Conservation (phyloP, 2,113 vertebrate genomes). For the Castor canadensis region DNA sequence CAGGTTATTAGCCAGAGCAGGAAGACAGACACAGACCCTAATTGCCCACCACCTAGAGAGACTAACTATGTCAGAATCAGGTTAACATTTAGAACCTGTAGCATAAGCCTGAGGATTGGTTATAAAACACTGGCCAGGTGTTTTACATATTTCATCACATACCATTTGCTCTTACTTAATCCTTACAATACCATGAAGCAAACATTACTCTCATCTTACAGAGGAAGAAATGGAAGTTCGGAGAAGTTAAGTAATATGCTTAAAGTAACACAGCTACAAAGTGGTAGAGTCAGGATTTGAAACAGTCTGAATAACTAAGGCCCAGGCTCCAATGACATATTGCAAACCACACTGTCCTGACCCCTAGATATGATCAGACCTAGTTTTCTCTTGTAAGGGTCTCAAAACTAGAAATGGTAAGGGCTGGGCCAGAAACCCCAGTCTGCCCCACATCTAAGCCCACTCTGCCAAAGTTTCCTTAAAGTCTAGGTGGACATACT, state of each 20-base stretch:
- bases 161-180: conserved; percentile 7
- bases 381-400: background rate
- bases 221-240: conserved; percentile 28
- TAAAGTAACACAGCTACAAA: background rate
- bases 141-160: background rate
- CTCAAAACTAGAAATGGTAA: background rate
- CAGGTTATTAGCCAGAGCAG: background rate
- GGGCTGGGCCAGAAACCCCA: background rate
- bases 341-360: background rate
- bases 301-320: background rate
- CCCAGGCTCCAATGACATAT: background rate
- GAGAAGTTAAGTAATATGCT: conserved; percentile 34
- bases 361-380: background rate
- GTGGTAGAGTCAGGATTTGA: background rate
- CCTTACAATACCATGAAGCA: background rate
- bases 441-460: background rate
- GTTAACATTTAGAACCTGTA: background rate
- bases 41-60: background rate
- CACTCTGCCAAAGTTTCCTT: background rate
- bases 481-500: background rate
- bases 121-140: background rate
- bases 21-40: background rate
- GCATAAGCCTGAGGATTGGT: background rate
- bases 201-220: conserved; percentile 24
- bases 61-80: background rate